Base-by-base conservation (phyloP, 1,140 invertebrate genomes). In the Drosophila nikananu region DNA sequence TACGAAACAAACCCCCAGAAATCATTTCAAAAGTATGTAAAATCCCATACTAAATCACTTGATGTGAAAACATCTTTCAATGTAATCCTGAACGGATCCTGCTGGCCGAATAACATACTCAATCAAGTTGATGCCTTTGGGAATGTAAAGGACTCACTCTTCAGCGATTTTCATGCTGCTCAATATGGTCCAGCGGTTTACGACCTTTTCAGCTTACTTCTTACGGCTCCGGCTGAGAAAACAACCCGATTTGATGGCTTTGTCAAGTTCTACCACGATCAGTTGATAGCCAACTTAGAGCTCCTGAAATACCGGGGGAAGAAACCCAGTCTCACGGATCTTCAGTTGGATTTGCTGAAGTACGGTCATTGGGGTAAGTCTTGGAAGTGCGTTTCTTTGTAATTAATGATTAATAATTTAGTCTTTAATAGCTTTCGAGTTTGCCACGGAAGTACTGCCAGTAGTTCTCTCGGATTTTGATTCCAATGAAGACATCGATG, bases 261-360 rank as follows among this genome's bases (percentile, higher is more conserved):
- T 17, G 44, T 90, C 2, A 79, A 80, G 42, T 80, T 32, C 41
- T 89, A 89, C 21, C 62, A 54, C 4, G 74, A 86, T 41, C 66
- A 86, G 19, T 60, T 89, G 37, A n/a, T 48, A 9, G 51, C 12
- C 9, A 66, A 86, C 19, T 30, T 89, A 2, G 39, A 21, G 13
- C 21, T 86, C 1, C 25, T 89, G 0, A 71, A 82, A 8, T 91
- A 44, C 32, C 23, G 48, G 17, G 78, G 70, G 10, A 86, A 54
- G n/a, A 46, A 80, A 19, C 86, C 86, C 7, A 86, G 63, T 13
- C 68, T 89, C 9, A 91, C 81, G 10, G 86, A 90, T 15, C 27
- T 91, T 10, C 82, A 90, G 30, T n/a, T 86, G 44, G 82, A 90
- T 39, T 44, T 89, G 23, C 65, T 91, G 3, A 74, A 74, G 19